Evolutionary conservation across 2,888 invertebrate species (phyloP).

Genomic region (Conchocele bisecta): DNA sequence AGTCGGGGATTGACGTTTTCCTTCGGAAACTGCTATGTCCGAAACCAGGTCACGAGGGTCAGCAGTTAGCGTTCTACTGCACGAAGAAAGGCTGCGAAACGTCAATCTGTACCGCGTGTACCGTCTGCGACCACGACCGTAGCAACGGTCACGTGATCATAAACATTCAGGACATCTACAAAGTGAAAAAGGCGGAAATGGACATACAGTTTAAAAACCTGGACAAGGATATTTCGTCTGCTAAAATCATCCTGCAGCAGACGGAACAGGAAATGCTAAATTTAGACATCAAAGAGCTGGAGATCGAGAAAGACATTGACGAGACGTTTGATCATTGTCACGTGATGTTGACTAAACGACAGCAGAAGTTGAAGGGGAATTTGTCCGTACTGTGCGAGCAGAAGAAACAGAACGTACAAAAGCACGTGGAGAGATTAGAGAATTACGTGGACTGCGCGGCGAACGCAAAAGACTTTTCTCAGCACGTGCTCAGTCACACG

Average conservation of each 20-base stretch:
- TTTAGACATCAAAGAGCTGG: constrained; percentile 62
- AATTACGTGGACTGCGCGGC: constrained; percentile 56
- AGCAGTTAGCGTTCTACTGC: constrained; percentile 62
- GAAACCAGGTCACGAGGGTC: constrained; percentile 60
- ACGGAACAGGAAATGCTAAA: constrained; percentile 62
- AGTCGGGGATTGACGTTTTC: constrained; percentile 60
- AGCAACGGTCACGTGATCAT: constrained; percentile 58
- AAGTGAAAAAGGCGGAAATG: constrained; percentile 54
- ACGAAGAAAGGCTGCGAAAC: constrained; percentile 60
- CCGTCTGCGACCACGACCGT: constrained; percentile 62
- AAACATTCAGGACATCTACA: constrained; percentile 58
- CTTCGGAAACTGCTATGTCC: constrained; percentile 56
- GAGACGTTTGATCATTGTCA: constrained; percentile 54
- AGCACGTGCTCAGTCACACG: constrained; percentile 56
- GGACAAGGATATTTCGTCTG: constrained; percentile 54
- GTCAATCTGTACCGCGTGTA: constrained; percentile 61
- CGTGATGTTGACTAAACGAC: constrained; percentile 42
- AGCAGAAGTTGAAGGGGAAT: constrained; percentile 50
- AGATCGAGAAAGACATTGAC: constrained; percentile 65
- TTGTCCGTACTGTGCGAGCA: constrained; percentile 49
- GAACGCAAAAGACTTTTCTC: constrained; percentile 60
- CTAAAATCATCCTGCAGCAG: constrained; percentile 56
- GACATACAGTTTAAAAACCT: constrained; percentile 47
- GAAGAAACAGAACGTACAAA: constrained; percentile 51
- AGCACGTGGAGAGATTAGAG: constrained; percentile 50